These are phyloP conservation scores for Tinamus major DNA, from an alignment of 2,797 vertebrate species.

Conservation along the genomic window DNA sequence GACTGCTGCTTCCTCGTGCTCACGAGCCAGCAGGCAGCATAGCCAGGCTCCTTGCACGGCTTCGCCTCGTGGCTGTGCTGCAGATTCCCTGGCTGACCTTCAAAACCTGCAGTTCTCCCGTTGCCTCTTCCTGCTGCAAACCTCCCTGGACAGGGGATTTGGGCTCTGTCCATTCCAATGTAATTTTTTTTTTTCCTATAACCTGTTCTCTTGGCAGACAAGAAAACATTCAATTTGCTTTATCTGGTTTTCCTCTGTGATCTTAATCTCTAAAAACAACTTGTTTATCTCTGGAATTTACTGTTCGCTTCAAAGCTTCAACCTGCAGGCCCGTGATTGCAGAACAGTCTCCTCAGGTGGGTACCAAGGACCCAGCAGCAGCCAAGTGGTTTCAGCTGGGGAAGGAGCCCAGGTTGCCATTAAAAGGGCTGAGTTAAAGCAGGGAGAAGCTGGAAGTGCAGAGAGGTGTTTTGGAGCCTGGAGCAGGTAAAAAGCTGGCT, in stretches of 20 bases:
- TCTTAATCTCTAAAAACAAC: background rate
- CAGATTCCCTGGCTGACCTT: background rate
- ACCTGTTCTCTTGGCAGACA: background rate
- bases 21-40: too few relatives aligned
- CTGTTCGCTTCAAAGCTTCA: background rate
- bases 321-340: fast-evolving
- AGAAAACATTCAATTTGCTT: background rate
- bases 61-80: background rate
- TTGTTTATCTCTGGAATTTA: background rate
- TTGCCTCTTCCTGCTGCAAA: background rate
- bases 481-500: too few relatives aligned
- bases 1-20: background rate
- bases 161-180: background rate
- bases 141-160: background rate
- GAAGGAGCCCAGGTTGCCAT: background rate
- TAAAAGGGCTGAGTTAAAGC: background rate
- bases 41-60: background rate
- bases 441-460: background rate
- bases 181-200: background rate
- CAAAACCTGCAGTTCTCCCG: background rate
- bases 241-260: background rate
- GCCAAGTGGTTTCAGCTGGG: background rate
- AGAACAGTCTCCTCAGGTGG: background rate
- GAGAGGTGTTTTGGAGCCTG: fast-evolving
- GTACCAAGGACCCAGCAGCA: background rate